A percentile compares a stretch with the other conserved stretches of the same genome.
Conservation (phyloP, 2,797 vertebrate genomes). For the Poecilia wingei region DNA sequence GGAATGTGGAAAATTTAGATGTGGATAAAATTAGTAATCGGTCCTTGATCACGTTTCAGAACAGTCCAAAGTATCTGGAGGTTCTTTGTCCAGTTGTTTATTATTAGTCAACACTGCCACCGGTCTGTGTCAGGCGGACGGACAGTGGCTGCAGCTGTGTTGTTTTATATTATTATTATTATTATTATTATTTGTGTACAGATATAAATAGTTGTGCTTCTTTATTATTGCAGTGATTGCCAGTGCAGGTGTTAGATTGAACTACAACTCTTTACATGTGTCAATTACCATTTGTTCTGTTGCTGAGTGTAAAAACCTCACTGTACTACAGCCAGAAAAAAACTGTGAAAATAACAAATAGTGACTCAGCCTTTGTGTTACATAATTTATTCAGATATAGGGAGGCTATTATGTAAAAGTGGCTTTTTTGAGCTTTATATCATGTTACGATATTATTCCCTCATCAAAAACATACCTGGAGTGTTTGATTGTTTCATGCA, state of each 20-base stretch:
- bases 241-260: not conserved
- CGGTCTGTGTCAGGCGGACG: not conserved
- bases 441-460: no score
- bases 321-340: not conserved
- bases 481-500: no score
- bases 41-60: not conserved
- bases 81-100: not conserved
- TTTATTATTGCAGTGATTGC: not conserved
- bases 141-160: not conserved
- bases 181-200: not conserved
- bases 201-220: not conserved
- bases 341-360: not conserved
- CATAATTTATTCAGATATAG: not conserved
- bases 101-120: not conserved
- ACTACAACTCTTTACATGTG: not conserved
- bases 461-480: no score
- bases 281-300: not conserved
- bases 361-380: not conserved
- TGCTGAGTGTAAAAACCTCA: not conserved
- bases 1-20: not conserved
- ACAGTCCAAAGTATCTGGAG: not conserved
- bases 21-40: not conserved
- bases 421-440: no score
- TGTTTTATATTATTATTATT: not conserved
- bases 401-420: no score